Conservation (phyloP, 1,140 invertebrate species). For the Forficula auricularia region DNA sequence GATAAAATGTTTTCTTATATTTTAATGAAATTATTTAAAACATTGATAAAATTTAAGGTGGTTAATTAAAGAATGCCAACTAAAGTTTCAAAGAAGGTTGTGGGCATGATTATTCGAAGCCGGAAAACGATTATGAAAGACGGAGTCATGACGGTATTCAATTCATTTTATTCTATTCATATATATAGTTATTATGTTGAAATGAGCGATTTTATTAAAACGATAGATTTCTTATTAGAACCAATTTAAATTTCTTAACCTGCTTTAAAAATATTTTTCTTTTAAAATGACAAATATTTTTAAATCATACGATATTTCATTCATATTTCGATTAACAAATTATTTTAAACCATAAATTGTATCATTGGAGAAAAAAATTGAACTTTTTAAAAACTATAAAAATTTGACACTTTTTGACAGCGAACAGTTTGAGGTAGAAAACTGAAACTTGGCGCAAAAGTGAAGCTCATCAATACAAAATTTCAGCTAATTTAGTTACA, state of each 20-base stretch:
- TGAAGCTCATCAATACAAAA: too few relatives aligned
- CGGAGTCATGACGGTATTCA: conserved; percentile 49
- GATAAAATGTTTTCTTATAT: too few relatives aligned
- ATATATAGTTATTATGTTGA: background rate
- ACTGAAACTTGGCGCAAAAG: too few relatives aligned
- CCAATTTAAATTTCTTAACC: conserved; percentile 5
- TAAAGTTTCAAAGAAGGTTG: conserved; percentile 38
- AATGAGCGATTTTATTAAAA: background rate
- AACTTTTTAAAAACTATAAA: too few relatives aligned
- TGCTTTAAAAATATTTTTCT: conserved; percentile 3
- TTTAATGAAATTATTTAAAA: too few relatives aligned
- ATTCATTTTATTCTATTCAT: background rate
- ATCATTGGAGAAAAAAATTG: too few relatives aligned
- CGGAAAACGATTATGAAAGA: conserved; percentile 53
- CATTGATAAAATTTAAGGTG: too few relatives aligned
- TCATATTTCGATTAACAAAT: too few relatives aligned
- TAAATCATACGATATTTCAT: background rate
- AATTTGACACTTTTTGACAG: too few relatives aligned
- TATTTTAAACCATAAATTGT: too few relatives aligned
- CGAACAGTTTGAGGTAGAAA: too few relatives aligned
- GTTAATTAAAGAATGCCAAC: conserved; percentile 26
- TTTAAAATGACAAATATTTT: conserved; percentile 10
- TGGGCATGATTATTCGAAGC: conserved; percentile 51
- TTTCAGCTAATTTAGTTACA: too few relatives aligned
- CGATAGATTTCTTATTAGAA: conserved; percentile 1